Percentiles rank a stretch among this genome's conserved stretches.
Conservation (phyloP, 2,797 vertebrate genomes). For the Morus bassanus region DNA sequence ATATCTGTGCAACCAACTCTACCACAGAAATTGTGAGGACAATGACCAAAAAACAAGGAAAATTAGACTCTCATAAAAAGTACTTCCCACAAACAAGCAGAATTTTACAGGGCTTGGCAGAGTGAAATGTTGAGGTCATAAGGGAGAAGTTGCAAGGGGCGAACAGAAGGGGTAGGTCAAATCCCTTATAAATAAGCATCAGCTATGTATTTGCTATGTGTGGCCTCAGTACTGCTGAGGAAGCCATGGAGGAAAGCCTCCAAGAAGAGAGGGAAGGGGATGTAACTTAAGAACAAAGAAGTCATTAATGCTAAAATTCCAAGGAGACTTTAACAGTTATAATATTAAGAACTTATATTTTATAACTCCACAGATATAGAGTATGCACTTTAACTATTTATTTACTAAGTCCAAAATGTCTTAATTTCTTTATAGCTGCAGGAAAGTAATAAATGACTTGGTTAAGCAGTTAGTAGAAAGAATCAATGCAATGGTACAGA, state of each 20-base stretch:
- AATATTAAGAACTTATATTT: not conserved
- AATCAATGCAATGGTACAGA: not conserved
- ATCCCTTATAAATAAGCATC: not conserved
- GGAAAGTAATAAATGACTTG: not conserved
- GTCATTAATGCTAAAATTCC: not conserved
- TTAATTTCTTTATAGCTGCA: not conserved
- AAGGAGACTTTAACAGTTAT: not conserved
- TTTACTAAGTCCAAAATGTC: not conserved
- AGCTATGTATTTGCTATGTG: not conserved
- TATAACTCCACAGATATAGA: not conserved
- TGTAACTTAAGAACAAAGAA: slow-evolving; percentile 1
- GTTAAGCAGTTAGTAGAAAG: not conserved
- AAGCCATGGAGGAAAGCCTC: not conserved
- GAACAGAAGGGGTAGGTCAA: not conserved
- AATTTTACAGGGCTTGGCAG: slow-evolving; percentile 10
- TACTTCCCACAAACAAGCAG: not conserved
- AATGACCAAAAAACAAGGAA: not conserved
- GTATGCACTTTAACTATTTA: not conserved
- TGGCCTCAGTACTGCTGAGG: not conserved
- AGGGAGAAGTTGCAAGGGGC: not conserved
- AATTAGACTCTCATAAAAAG: not conserved
- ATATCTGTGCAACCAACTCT: slow-evolving; percentile 1
- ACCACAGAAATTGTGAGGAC: not conserved
- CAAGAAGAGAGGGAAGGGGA: not conserved
- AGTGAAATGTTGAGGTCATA: not conserved